Evolutionary conservation across 2,797 vertebrate genomes (phyloP), one percentile per base, ranked within the genome.

Genomic region (Hypotaenidia philippensis): DNA sequence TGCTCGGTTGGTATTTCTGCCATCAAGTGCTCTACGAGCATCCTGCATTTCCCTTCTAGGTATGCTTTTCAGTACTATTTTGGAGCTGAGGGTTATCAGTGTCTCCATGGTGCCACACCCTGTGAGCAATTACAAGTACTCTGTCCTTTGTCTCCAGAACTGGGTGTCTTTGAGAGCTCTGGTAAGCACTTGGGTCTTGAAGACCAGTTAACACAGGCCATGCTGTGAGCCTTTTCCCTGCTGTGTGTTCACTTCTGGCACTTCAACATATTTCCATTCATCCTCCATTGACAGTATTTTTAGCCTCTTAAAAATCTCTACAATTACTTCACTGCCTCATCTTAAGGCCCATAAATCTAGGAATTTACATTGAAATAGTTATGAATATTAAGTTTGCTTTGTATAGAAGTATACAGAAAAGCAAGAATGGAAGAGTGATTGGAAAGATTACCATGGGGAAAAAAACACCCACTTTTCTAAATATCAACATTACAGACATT

Each of bases 361-460:
- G 31, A 36, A 50, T 69, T 65, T 32, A 68, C 47, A 84, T 19
- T 18, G 13, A 57, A 47, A 52, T 0, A 32, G 10, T 17, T 23
- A 55, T 0, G 65, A 1, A 11, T 92, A 74, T 36, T 27, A 60
- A 71, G 23, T 40, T 5, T 59, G 19, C 18, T 56, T 72, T 77
- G 11, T 56, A 71, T 52, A 75, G 56, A 75, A 69, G 10, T 6
- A 65, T 3, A 69, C 0, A 6, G 36, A 44, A 90, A 88, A 85
- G 45, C 38, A 34, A 0, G 45, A 47, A 11, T 47, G 45, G 45
- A 47, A 6, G 22, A 47, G 0, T 4, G 10, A 75, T 9, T 44
- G 36, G 19, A 61, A 81, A 83, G 27, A 41, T 47, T 11, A 76
- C 5, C 10, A 49, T 1, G 1, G 45, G 45, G 45, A 77, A 16